Evolutionary conservation across 2,888 invertebrate genomes (phyloP).

Genomic region (Andrena flavipes): DNA sequence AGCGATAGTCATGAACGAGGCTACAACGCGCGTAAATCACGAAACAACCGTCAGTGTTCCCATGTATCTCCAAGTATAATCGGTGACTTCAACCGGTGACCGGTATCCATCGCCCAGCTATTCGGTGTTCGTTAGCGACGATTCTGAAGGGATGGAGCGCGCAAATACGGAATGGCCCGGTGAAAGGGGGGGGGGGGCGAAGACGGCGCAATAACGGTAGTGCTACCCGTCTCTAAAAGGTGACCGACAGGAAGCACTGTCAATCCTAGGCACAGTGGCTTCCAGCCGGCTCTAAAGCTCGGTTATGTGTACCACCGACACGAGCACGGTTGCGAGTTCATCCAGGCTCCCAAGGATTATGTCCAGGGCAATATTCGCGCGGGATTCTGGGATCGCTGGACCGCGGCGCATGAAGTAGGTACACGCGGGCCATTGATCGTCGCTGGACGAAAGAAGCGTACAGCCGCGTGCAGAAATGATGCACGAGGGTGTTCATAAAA

Average conservation of each 20-base stretch:
- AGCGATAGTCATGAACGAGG: conserved; percentile 62
- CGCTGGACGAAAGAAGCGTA: conserved; percentile 42
- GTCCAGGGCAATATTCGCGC: conserved; percentile 57
- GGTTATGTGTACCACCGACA: conserved; percentile 22
- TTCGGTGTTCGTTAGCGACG: not conserved
- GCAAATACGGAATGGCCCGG: conserved; percentile 13
- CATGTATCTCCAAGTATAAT: conserved; percentile 62
- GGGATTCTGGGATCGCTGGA: conserved; percentile 33
- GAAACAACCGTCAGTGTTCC: conserved; percentile 45
- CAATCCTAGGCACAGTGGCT: conserved; percentile 35
- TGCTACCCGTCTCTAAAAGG: conserved; percentile 42
- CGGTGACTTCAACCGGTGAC: conserved; percentile 36
- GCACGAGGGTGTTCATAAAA: too few relatives aligned
- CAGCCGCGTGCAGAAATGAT: not conserved
- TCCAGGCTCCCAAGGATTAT: conserved; percentile 44
- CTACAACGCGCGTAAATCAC: conserved; percentile 64
- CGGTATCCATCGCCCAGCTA: not conserved
- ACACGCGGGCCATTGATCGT: conserved; percentile 56
- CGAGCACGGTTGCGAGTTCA: conserved; percentile 15
- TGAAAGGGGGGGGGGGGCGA: conserved; percentile 21
- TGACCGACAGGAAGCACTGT: conserved; percentile 43
- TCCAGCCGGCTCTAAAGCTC: conserved; percentile 47
- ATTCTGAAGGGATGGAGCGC: not conserved
- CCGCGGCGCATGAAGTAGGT: conserved; percentile 18
- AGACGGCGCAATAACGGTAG: conserved; percentile 59